Percentiles rank a stretch among this genome's conserved stretches.
phyloP scores from a whole-genome alignment of 1,140 invertebrate genomes.

The Nephotettix cincticeps region DNA sequence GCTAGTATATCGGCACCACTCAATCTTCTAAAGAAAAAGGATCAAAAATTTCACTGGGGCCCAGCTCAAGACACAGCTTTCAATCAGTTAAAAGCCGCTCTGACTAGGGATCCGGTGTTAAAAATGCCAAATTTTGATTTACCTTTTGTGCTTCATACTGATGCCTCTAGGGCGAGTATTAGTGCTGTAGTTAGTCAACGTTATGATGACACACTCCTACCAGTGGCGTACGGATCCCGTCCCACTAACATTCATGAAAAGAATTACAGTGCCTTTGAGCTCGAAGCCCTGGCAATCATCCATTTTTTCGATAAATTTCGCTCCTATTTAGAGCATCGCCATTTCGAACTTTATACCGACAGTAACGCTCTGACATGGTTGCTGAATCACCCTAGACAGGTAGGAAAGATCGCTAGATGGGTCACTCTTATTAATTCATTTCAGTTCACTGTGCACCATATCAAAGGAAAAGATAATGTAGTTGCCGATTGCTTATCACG shows the following conservation, averaged over 20 bases:
- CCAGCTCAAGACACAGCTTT: too few species aligned
- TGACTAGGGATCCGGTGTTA: too few species aligned
- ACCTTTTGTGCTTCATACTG: not conserved
- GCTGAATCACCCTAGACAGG: conserved; percentile 7
- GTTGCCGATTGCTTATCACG: conserved; percentile 7
- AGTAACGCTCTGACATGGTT: conserved; percentile 10
- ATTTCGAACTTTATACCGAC: conserved; percentile 12
- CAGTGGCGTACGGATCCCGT: not conserved
- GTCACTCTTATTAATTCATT: not conserved
- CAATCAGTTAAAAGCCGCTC: too few species aligned
- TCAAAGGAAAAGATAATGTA: conserved; percentile 12
- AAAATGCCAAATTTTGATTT: not conserved
- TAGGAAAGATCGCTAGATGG: conserved; percentile 17
- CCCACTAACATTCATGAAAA: not conserved
- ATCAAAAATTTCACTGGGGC: too few species aligned
- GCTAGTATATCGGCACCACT: too few species aligned
- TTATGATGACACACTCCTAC: not conserved
- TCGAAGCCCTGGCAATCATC: conserved; percentile 5
- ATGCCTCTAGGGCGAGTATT: not conserved
- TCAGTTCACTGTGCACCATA: conserved; percentile 1
- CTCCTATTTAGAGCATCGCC: conserved; percentile 3
- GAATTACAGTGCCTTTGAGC: not conserved
- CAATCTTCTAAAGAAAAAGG: too few species aligned
- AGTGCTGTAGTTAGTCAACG: not conserved
- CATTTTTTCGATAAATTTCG: not conserved